Evolutionary conservation across 2,113 vertebrate species (phyloP).

Genomic region (Carassius auratus): DNA sequence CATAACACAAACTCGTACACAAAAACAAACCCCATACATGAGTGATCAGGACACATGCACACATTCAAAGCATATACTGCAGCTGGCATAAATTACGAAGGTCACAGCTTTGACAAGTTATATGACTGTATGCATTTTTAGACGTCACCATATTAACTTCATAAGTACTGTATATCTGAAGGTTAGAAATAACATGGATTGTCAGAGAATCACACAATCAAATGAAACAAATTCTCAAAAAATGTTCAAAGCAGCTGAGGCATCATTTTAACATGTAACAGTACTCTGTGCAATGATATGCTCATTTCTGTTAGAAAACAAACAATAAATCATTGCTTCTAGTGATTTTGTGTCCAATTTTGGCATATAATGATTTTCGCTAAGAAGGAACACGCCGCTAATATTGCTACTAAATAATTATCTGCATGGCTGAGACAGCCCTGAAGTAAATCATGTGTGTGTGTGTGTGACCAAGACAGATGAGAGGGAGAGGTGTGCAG

Average conservation of each 20-base stretch:
- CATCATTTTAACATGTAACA: neutral
- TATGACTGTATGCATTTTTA: neutral
- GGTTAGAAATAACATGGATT: neutral
- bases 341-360: constrained; percentile 52
- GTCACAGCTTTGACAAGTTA: neutral
- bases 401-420: constrained; percentile 49
- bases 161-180: no score
- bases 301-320: constrained; percentile 23
- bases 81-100: neutral
- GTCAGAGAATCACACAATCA: neutral
- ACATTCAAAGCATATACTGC: neutral
- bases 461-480: neutral
- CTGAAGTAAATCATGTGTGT: constrained; percentile 1
- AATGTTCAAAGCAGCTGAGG: neutral
- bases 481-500: neutral
- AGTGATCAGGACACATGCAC: neutral
- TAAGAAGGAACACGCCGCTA: constrained; percentile 43
- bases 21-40: constrained; percentile 26
- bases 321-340: constrained; percentile 37
- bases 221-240: neutral
- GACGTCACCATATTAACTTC: no score
- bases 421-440: constrained; percentile 46
- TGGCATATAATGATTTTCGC: constrained; percentile 50
- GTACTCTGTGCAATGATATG: neutral
- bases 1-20: constrained; percentile 31